phyloP scores from a whole-genome alignment of 1,140 invertebrate genomes.

The Procambarus clarkii region DNA sequence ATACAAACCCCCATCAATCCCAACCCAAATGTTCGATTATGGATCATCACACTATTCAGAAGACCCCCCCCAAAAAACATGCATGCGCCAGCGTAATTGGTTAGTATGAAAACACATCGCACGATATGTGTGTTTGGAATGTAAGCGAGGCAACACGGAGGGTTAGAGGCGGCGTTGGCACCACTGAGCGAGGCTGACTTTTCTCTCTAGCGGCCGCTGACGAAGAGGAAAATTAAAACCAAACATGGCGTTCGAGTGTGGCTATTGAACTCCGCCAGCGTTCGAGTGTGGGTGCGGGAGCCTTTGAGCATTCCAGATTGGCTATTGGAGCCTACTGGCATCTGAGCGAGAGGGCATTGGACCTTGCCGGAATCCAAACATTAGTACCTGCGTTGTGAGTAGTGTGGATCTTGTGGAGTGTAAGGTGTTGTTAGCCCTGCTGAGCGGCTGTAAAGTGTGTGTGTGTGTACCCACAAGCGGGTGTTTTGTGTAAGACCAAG shows the following conservation, averaged over 20 bases:
- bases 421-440: neutral
- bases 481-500: no score
- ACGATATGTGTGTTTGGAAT: neutral
- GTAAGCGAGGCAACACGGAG: neutral
- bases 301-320: slow-evolving; percentile 47
- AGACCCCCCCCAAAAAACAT: neutral
- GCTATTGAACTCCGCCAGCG: slow-evolving; percentile 40
- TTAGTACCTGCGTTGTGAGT: neutral
- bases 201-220: slow-evolving; percentile 20
- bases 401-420: neutral
- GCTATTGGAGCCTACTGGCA: slow-evolving; percentile 30
- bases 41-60: neutral
- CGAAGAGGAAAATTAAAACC: slow-evolving; percentile 43
- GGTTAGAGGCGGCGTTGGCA: slow-evolving; percentile 2
- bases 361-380: slow-evolving; percentile 23
- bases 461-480: neutral
- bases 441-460: neutral
- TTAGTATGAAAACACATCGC: neutral
- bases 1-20: neutral
- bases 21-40: neutral
- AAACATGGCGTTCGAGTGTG: slow-evolving; percentile 26
- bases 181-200: neutral
- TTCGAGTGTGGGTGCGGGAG: slow-evolving; percentile 42
- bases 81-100: neutral
- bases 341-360: slow-evolving; percentile 35